These are phyloP conservation scores for Metaphire vulgaris DNA, from an alignment of 1,140 invertebrate genomes.

Conservation along the genomic window DNA sequence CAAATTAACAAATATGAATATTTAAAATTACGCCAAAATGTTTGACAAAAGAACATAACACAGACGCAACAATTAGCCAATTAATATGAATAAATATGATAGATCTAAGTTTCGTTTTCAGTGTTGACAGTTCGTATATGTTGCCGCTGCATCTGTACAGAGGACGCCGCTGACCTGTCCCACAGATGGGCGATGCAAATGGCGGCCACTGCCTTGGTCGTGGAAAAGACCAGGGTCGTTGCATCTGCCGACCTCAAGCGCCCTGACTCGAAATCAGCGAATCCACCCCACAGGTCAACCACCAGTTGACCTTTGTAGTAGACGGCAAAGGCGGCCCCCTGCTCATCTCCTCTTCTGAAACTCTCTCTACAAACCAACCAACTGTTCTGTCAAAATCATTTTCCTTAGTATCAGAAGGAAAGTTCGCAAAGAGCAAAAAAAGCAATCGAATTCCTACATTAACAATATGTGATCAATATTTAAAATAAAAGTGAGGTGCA, in stretches of 20 bases:
- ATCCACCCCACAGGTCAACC: conserved; percentile 39
- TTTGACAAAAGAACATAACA: no score
- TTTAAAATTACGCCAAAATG: no score
- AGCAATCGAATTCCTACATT: neutral
- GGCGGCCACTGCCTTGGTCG: conserved; percentile 45
- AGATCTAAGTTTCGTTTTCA: no score
- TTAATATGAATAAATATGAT: no score
- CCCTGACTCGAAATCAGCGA: conserved; percentile 38
- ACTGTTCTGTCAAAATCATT: neutral
- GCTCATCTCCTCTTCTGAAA: conserved; percentile 19
- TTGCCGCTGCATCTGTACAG: no score
- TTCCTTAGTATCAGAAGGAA: no score
- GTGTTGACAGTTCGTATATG: no score
- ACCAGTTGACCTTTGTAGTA: conserved; percentile 28
- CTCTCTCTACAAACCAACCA: neutral
- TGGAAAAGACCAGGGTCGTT: conserved; percentile 33
- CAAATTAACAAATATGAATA: no score
- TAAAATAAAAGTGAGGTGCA: neutral
- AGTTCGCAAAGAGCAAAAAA: neutral
- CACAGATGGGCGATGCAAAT: conserved; percentile 46
- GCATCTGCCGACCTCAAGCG: conserved; percentile 36
- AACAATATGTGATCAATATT: no score
- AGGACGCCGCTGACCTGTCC: no score
- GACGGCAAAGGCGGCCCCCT: conserved; percentile 17
- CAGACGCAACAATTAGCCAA: no score